Conservation (phyloP, 2,797 vertebrate genomes). For the Pachyuromys duprasi region DNA sequence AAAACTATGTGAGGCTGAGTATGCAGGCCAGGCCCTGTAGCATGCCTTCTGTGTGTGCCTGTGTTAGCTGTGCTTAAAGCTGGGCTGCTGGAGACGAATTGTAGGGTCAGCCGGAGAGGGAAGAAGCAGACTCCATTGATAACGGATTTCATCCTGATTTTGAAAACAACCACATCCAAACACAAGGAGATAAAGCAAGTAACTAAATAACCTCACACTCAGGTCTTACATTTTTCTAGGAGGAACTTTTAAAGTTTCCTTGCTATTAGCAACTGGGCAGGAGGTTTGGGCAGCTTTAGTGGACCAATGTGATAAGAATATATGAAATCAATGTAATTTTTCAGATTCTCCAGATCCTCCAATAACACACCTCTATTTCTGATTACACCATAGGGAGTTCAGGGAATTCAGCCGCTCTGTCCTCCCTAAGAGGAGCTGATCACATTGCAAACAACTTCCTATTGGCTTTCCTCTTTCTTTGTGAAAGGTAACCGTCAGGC, state of each 20-base stretch:
- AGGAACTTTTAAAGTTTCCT: background rate
- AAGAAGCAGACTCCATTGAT: conserved; percentile 6
- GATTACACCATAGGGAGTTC: conserved; percentile 30
- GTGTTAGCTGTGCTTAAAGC: background rate
- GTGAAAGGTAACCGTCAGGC: background rate
- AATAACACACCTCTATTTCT: conserved; percentile 35
- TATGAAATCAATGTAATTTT: background rate
- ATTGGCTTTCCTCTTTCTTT: background rate
- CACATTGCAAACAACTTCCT: background rate
- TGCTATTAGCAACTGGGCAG: background rate
- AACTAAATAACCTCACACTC: background rate
- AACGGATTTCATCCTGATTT: background rate
- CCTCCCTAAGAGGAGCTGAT: background rate
- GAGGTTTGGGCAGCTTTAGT: background rate
- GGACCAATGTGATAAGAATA: background rate
- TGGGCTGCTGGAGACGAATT: background rate
- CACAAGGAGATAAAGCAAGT: conserved; percentile 1
- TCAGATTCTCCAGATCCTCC: background rate
- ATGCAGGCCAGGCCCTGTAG: background rate
- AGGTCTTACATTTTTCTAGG: background rate
- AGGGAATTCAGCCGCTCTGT: background rate
- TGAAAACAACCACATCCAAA: conserved; percentile 51
- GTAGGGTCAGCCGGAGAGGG: background rate
- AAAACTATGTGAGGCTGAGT: conserved; percentile 42
- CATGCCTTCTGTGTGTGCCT: background rate